Percentiles rank a stretch among this genome's conserved stretches.
phyloP scores from a whole-genome alignment of 2,797 vertebrate species.

The Anabas testudineus region DNA sequence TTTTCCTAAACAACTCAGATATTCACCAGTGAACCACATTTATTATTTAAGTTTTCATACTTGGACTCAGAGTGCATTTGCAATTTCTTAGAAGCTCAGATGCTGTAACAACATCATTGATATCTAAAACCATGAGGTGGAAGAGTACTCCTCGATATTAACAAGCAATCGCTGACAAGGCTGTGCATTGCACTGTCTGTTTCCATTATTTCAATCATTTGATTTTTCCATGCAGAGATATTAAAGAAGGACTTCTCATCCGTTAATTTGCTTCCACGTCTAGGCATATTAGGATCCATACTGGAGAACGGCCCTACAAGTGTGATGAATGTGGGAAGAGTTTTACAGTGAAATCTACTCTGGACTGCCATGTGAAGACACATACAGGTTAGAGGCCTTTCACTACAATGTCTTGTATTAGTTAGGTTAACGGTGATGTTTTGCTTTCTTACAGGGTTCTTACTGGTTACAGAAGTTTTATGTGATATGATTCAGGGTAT shows the following conservation, averaged over 20 bases:
- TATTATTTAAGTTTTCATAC: conserved; percentile 7
- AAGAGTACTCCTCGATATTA: not conserved
- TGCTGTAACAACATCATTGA: not conserved
- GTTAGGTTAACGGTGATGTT: not conserved
- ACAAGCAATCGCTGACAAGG: not conserved
- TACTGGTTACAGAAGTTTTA: not conserved
- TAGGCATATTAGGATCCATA: conserved; percentile 98
- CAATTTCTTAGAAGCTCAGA: not conserved
- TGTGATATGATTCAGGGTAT: too few relatives aligned
- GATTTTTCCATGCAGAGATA: not conserved
- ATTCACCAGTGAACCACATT: not conserved
- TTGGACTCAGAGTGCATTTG: not conserved
- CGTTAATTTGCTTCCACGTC: conserved; percentile 19
- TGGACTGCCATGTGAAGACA: conserved; percentile 97
- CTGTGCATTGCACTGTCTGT: not conserved
- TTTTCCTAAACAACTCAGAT: not conserved
- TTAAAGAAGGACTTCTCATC: not conserved
- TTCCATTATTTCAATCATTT: not conserved
- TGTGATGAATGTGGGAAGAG: conserved; percentile 97
- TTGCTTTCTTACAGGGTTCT: not conserved
- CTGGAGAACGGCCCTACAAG: conserved; percentile 96
- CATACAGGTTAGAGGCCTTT: conserved; percentile 89
- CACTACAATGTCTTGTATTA: not conserved
- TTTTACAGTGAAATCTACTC: conserved; percentile 98
- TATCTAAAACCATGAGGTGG: not conserved